Percentiles rank a stretch among this genome's conserved stretches.
These are phyloP conservation scores for Orestias chungarensis DNA, from an alignment of 2,797 vertebrate species.

Conservation along the genomic window DNA sequence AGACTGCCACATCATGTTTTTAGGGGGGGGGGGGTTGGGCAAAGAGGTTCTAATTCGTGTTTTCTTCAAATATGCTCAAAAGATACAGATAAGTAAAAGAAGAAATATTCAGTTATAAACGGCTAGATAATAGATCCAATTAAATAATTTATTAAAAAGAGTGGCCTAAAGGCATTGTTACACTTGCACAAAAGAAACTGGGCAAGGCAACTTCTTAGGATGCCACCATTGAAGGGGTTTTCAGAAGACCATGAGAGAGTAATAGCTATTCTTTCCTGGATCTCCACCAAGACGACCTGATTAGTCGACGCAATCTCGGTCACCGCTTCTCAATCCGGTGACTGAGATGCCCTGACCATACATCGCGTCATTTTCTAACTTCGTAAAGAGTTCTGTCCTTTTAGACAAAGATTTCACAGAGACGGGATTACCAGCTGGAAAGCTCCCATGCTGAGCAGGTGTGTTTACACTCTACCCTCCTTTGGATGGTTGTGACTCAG, in stretches of 20 bases:
- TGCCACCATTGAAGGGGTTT: no score
- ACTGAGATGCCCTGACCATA: no score
- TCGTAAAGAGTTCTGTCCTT: background rate
- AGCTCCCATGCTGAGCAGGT: constrained; percentile 34
- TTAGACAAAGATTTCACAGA: background rate
- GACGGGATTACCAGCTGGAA: background rate
- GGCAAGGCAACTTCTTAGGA: background rate
- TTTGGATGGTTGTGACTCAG: constrained; percentile 43
- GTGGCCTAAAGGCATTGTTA: background rate
- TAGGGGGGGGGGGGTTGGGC: no score
- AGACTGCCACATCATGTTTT: background rate
- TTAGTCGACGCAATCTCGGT: no score
- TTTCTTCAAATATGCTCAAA: background rate
- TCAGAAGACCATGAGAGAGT: background rate
- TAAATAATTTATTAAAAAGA: no score
- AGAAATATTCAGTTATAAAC: background rate
- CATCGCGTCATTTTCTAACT: background rate
- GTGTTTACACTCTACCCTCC: constrained; percentile 52
- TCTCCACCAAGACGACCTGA: no score
- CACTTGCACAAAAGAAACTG: background rate
- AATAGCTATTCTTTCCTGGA: no score
- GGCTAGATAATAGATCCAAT: no score
- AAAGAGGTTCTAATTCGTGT: no score
- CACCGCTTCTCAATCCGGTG: no score
- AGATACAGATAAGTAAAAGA: background rate